Evolutionary conservation across 2,113 vertebrate genomes (phyloP).

Genomic region (Epinephelus moara): DNA sequence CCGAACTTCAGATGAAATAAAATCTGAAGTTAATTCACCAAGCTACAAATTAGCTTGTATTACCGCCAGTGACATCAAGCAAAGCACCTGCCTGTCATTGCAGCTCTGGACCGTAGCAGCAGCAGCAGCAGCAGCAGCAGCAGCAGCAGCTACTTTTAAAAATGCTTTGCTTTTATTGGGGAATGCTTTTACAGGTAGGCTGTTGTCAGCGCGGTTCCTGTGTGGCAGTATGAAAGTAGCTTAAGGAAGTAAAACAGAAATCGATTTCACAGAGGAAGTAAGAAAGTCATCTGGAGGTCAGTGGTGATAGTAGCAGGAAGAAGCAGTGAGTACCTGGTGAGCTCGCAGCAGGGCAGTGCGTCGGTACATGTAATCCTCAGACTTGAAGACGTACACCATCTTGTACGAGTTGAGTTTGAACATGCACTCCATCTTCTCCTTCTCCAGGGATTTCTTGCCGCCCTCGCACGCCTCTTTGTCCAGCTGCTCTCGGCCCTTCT

Average conservation of each 20-base stretch:
- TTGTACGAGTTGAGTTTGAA: conserved; percentile 99
- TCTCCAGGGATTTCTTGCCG: conserved; percentile 91
- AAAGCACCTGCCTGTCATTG: no score
- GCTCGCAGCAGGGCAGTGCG: conserved; percentile 94
- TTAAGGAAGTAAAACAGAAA: background rate
- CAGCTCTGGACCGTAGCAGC: no score
- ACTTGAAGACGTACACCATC: conserved; percentile 99
- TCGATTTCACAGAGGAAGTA: background rate
- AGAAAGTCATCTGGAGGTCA: background rate
- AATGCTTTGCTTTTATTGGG: no score
- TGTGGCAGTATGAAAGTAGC: no score
- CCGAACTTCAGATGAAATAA: no score
- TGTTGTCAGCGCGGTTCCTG: no score
- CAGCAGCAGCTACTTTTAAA: no score
- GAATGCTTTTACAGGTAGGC: no score
- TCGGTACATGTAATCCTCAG: conserved; percentile 99
- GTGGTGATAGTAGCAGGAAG: background rate
- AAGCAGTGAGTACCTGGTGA: conserved; percentile 89
- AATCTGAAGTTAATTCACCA: no score
- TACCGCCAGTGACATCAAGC: no score
- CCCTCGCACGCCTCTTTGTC: conserved; percentile 91
- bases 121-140: no score
- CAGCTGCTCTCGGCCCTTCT: conserved; percentile 93
- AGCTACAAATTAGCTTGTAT: no score
- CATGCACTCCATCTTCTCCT: conserved; percentile 96